phyloP scores from a whole-genome alignment of 1,140 invertebrate genomes.

The Pteromalus puparum region DNA sequence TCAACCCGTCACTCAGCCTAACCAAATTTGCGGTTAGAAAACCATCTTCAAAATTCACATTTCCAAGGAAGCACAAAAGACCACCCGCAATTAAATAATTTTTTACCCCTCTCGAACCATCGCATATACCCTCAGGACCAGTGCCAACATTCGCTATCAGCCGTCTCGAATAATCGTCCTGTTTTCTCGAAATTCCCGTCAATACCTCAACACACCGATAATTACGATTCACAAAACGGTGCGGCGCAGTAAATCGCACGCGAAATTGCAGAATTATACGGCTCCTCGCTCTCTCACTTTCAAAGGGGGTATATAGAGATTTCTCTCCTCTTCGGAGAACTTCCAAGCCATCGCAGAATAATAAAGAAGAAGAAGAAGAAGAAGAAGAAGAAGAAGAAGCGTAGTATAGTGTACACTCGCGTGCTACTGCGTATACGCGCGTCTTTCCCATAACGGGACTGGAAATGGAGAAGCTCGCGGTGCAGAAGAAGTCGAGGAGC shows the following conservation, averaged over 20 bases:
- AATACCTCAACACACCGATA: background rate
- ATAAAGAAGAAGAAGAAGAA: conserved; percentile 20
- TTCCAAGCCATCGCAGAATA: background rate
- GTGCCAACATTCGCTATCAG: no score
- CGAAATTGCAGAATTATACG: conserved; percentile 43
- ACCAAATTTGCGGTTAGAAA: no score
- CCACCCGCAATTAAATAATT: background rate
- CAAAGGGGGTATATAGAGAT: background rate
- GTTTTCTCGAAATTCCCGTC: conserved; percentile 16
- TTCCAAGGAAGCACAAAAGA: background rate
- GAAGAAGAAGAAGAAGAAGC: background rate
- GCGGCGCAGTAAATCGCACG: conserved; percentile 24
- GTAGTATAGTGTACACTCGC: background rate
- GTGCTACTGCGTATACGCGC: background rate
- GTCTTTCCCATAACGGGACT: conserved; percentile 24
- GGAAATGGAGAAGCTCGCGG: background rate
- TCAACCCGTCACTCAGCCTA: no score
- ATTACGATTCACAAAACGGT: conserved; percentile 25
- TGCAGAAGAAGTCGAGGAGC: background rate
- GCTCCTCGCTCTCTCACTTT: background rate
- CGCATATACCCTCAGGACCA: no score
- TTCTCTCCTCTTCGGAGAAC: background rate
- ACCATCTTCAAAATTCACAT: no score
- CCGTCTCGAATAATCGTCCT: background rate
- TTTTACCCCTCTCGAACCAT: no score